Base-by-base conservation (phyloP, 2,797 vertebrate species). In the Otus scops region DNA sequence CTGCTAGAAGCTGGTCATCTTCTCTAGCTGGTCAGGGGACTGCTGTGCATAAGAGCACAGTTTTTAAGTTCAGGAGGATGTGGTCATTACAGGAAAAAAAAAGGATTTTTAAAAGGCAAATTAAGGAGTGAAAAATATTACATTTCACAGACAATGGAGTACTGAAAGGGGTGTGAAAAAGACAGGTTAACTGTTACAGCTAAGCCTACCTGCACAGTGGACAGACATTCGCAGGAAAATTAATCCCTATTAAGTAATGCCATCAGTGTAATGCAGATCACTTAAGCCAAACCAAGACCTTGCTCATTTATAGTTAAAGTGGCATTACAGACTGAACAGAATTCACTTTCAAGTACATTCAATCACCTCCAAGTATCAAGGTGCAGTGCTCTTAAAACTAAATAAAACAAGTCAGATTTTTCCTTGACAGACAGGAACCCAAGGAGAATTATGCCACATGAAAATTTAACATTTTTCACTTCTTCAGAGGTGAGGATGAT, bases 181-280 rank as follows among this genome's bases (percentile, higher is more conserved):
- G 17, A 61, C 5, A 12, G 16, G 36, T 53, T 57, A 77, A 45
- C 22, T 70, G n/a, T 26, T 69, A 64, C 3, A 75, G 32, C 18
- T 43, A 38, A 79, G 6, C 36, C 14, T 30, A 76, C 9, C 38
- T 68, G 50, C 36, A 84, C 0, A 0, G 11, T 26, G 4, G 41
- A 63, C 18, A 83, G n/a, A 73, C 28, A 45, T 23, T 64, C 32
- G 19, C 16, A 54, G 5, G 27, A 89, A 83, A 88, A 92, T 47
- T 47, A 73, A 83, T 43, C 19, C 85, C 24, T 75, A 36, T 15
- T 22, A 60, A 82, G 36, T 45, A 85, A 95, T 32, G 28, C 8
- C 59, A 73, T 53, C 53, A 50, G 20, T 65, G 21, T 69, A 54
- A 68, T 61, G 39, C 14, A 47, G 41, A 51, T 12, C 21, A 57